These are phyloP conservation scores for Noctua janthina DNA, from an alignment of 2,888 invertebrate species.

Conservation along the genomic window DNA sequence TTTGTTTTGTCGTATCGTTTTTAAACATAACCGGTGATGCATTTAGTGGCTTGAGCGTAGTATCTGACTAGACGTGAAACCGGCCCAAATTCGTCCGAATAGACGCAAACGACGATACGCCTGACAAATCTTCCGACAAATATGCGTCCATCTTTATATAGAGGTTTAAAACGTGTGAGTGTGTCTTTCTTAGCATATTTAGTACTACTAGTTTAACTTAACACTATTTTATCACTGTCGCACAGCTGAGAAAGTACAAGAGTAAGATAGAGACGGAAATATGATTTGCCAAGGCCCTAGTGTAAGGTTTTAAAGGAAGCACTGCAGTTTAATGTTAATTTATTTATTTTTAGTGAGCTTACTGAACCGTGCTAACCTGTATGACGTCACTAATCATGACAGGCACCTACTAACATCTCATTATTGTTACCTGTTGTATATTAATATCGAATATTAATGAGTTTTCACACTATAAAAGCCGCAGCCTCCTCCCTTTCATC, in stretches of 20 bases:
- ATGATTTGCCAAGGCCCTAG: background rate
- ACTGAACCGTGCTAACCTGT: slow-evolving; percentile 35
- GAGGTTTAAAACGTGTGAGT: background rate
- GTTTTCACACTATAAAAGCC: slow-evolving; percentile 65
- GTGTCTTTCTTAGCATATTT: background rate
- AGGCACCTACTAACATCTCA: slow-evolving; percentile 48
- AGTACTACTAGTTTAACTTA: background rate
- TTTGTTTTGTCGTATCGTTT: no score
- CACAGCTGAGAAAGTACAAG: background rate
- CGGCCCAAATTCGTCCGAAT: background rate
- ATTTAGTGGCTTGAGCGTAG: background rate
- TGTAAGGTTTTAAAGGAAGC: background rate
- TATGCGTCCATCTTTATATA: background rate
- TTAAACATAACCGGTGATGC: no score
- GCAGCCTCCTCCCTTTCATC: background rate
- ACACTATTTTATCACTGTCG: background rate
- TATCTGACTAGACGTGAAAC: background rate
- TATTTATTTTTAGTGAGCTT: background rate
- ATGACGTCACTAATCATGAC: slow-evolving; percentile 60
- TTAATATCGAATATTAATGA: slow-evolving; percentile 63
- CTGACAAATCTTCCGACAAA: background rate
- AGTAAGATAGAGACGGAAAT: background rate
- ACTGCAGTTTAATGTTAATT: slow-evolving; percentile 9
- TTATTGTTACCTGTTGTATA: slow-evolving; percentile 54
- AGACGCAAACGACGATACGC: background rate